phyloP scores from a whole-genome alignment of 2,797 vertebrate genomes.

The Parauchenoglanis punctatus region DNA sequence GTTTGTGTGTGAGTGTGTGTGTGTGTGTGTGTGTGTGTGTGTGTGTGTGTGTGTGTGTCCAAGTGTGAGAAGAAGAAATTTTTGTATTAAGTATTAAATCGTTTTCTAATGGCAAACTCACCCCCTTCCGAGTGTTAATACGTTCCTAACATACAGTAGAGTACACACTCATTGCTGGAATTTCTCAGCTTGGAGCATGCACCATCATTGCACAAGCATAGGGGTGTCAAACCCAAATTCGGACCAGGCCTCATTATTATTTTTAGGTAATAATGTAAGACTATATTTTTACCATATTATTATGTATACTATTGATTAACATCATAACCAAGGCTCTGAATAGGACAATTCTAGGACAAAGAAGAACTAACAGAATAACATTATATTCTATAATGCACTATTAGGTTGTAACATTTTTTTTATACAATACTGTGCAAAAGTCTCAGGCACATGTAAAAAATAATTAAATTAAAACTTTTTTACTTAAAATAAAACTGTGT shows the following conservation, averaged over 20 bases:
- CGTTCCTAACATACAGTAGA: neutral
- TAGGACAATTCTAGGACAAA: neutral
- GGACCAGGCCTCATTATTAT: neutral
- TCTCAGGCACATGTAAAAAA: too few relatives aligned
- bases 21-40: neutral
- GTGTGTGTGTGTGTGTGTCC: neutral
- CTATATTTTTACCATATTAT: neutral
- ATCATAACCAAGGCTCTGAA: neutral
- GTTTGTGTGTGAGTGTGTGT: neutral
- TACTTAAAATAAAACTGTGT: too few relatives aligned
- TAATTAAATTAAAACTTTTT: too few relatives aligned
- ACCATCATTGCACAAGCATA: neutral
- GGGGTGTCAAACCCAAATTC: neutral
- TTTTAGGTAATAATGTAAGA: neutral
- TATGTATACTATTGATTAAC: neutral
- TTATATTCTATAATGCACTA: too few relatives aligned
- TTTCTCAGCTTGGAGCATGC: neutral
- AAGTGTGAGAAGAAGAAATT: neutral
- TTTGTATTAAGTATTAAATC: neutral
- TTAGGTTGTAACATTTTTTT: neutral
- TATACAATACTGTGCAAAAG: too few relatives aligned
- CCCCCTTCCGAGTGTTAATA: neutral
- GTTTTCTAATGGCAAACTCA: neutral
- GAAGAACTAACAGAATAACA: neutral
- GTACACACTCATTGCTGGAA: neutral